Base-by-base conservation (phyloP, 2,888 invertebrate species). In the Drosophila robusta region DNA sequence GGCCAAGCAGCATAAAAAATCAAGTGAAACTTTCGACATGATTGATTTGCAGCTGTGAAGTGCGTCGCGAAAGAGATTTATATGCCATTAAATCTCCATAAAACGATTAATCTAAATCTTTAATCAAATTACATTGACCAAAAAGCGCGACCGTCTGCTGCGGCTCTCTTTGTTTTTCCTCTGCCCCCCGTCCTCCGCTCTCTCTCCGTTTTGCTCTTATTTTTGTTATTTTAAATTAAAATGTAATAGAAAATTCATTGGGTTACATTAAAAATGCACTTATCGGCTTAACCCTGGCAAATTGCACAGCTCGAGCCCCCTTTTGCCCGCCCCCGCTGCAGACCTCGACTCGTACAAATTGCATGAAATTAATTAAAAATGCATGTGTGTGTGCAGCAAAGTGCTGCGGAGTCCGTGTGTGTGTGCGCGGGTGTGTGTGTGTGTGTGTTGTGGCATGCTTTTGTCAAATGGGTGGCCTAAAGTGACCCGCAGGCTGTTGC, bases 361-460 rank as follows among this genome's bases (percentile, higher is more conserved):
- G 86, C 88, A 85, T 86, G 86, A 88, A 85, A 85, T 87, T 85
- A 88, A 85, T 85, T 85, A 85, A 85, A 85, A 88, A 85, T 85
- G 83, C 78, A 71, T 62, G 66, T 66, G 65, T 69, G 52, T 32
- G 62, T 38, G 60, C 51, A 32, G 22, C 54, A 44, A 54, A 44
- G 54, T 54, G 42, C 51, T 44, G 36, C 47, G 29, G 26, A 8
- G 52, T 58, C 26, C 56, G 57, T 49, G 34, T 41, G 39, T 51
- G 52, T 26, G 57, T 42, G 45, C 26, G 46, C 51, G 56, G 26
- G 62, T 50, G 60, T 29, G 72, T 36, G 49, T 38, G 51, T 36
- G 58, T 44, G 63, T 70, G 65, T 68, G 63, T 66, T 75, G 67
- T 39, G 83, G 83, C 72, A 83, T 69, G 86, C 85, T 70, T 82